phyloP scores from a whole-genome alignment of 2,797 vertebrate species.

The Rhinichthys osculus region DNA sequence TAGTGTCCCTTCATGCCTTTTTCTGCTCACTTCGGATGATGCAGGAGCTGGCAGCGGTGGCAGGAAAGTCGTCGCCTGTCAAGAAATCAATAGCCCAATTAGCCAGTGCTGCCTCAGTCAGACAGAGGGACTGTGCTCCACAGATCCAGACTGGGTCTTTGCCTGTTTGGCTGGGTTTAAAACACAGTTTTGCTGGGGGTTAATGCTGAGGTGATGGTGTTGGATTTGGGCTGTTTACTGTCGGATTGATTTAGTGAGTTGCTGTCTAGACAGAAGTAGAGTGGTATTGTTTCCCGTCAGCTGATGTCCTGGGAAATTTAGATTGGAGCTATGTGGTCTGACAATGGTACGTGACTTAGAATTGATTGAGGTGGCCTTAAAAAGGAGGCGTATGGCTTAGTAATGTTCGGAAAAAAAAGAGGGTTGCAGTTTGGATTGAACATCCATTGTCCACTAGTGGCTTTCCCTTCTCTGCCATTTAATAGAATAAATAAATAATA shows the following conservation, averaged over 20 bases:
- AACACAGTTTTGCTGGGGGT: background rate
- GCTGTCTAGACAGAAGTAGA: constrained; percentile 15
- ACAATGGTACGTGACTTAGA: background rate
- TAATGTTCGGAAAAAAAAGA: background rate
- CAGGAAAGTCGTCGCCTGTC: constrained; percentile 29
- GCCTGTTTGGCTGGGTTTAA: constrained; percentile 25
- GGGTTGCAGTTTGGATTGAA: constrained; percentile 12
- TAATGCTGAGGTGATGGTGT: constrained; percentile 21
- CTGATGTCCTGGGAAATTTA: constrained; percentile 19
- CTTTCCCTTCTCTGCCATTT: too few species aligned
- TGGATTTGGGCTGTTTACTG: background rate
- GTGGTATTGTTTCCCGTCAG: background rate
- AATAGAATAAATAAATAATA: too few species aligned
- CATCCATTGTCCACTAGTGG: background rate
- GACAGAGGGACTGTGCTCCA: constrained; percentile 1
- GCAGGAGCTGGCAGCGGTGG: constrained; percentile 17
- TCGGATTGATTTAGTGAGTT: constrained; percentile 34
- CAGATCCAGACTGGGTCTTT: constrained; percentile 25
- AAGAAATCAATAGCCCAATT: constrained; percentile 54
- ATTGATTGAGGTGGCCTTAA: constrained; percentile 11
- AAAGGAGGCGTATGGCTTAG: background rate
- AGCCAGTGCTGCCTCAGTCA: constrained; percentile 31
- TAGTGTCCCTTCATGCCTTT: constrained; percentile 2
- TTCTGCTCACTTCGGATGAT: constrained; percentile 48
- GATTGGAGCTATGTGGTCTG: background rate